Percentiles rank a stretch among this genome's conserved stretches.
Conservation (phyloP, 2,797 vertebrate genomes). For the Epinephelus malabaricus region DNA sequence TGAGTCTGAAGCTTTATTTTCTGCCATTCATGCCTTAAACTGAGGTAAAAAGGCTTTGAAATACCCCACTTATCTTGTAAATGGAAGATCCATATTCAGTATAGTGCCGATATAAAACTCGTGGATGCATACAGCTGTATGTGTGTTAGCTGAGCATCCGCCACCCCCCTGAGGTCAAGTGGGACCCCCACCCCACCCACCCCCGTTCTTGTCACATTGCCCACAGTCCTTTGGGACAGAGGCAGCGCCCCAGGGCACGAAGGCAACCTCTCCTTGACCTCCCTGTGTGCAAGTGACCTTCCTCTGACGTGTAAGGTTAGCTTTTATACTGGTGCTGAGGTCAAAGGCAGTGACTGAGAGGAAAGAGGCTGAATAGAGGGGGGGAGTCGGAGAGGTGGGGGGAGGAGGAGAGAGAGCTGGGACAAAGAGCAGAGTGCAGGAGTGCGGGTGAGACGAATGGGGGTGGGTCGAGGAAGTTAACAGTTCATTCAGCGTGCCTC, state of each 20-base stretch:
- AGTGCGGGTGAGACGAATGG: conserved; percentile 34
- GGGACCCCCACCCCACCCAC: conserved; percentile 23
- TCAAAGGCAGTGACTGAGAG: conserved; percentile 75
- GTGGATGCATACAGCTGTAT: conserved; percentile 54
- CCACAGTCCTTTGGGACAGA: conserved; percentile 65
- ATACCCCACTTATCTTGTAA: neutral
- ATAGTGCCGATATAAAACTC: neutral
- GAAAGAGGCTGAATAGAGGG: conserved; percentile 63
- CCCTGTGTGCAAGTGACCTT: conserved; percentile 74
- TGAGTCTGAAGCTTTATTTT: conserved; percentile 27
- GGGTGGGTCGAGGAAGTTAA: conserved; percentile 59
- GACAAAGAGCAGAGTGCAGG: conserved; percentile 60
- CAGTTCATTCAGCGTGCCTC: conserved; percentile 61
- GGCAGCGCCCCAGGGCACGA: conserved; percentile 55
- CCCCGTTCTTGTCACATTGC: conserved; percentile 64
- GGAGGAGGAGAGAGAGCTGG: conserved; percentile 22
- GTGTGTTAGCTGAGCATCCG: conserved; percentile 45
- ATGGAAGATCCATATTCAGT: neutral
- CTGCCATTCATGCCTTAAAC: neutral
- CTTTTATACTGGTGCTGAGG: conserved; percentile 71
- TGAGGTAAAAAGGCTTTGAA: neutral
- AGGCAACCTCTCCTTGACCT: conserved; percentile 79
- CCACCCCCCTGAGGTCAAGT: conserved; percentile 62
- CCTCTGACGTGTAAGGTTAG: conserved; percentile 72
- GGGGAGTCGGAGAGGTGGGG: conserved; percentile 21